Conservation (phyloP, 1,140 invertebrate species). For the Galendromus occidentalis region DNA sequence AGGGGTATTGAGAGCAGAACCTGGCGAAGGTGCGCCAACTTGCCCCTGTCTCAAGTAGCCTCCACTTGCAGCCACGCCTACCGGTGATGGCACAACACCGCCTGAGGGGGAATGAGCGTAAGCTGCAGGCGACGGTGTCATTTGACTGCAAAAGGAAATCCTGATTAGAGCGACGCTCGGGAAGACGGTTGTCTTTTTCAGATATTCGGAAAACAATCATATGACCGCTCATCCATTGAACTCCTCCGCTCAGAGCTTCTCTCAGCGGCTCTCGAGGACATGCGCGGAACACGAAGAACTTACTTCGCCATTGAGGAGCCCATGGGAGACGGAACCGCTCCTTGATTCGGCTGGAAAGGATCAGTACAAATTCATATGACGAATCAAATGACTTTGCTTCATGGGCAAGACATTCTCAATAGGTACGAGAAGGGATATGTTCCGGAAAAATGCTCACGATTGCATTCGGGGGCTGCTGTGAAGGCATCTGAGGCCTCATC, state of each 20-base stretch:
- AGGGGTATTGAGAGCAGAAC: slow-evolving; percentile 26
- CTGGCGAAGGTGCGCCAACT: slow-evolving; percentile 31
- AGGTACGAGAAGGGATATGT: too few species aligned
- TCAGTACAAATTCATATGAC: too few species aligned
- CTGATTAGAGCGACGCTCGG: neutral
- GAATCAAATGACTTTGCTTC: too few species aligned
- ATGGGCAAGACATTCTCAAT: too few species aligned
- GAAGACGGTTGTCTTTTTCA: too few species aligned
- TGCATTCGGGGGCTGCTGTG: neutral
- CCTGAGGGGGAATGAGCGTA: slow-evolving; percentile 20
- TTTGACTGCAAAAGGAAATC: slow-evolving; percentile 33
- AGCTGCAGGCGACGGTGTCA: slow-evolving; percentile 44
- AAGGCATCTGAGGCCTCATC: neutral
- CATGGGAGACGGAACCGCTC: neutral
- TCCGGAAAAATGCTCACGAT: neutral
- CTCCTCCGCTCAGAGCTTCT: too few species aligned
- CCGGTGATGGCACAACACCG: slow-evolving; percentile 20
- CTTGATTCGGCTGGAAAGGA: neutral
- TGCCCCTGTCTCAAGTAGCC: slow-evolving; percentile 30
- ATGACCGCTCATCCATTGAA: too few species aligned
- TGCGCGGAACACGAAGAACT: neutral
- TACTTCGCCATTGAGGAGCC: neutral
- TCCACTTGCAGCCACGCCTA: neutral
- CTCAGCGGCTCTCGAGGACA: too few species aligned
- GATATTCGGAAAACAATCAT: too few species aligned